Evolutionary conservation across 2,888 invertebrate genomes (phyloP).

Genomic region (Ectobius pallidus): DNA sequence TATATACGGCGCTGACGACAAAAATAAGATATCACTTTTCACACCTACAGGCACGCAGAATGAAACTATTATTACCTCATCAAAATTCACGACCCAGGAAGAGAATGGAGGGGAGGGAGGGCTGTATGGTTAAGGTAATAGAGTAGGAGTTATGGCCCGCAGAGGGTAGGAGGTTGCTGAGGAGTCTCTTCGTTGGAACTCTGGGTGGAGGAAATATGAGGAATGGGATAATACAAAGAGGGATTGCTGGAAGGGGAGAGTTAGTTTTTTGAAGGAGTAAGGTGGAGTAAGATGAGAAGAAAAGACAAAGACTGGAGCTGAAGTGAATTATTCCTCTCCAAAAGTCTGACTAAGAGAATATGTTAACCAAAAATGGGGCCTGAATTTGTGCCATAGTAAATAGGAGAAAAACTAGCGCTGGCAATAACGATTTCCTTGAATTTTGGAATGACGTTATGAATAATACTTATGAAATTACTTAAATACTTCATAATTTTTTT

Average conservation of each 20-base stretch:
- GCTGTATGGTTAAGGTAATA: conserved; percentile 40
- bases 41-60: conserved; percentile 37
- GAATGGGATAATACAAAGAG: conserved; percentile 33
- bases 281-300: conserved; percentile 21
- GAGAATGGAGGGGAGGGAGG: conserved; percentile 21
- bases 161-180: conserved; percentile 6
- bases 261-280: conserved; percentile 27
- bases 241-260: conserved; percentile 3
- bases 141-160: conserved; percentile 38
- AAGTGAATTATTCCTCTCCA: conserved; percentile 41
- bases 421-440: too few relatives aligned
- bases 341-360: conserved; percentile 28
- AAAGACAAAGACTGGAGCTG: conserved; percentile 40
- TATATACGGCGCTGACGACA: conserved; percentile 14
- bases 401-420: too few relatives aligned
- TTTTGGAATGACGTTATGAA: too few relatives aligned
- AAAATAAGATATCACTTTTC: conserved; percentile 39
- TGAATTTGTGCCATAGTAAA: too few relatives aligned
- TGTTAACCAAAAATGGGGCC: not conserved
- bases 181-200: not conserved
- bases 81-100: conserved; percentile 40
- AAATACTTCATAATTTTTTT: too few relatives aligned
- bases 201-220: conserved; percentile 2
- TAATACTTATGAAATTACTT: too few relatives aligned
- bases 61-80: conserved; percentile 42